These are phyloP conservation scores for Leistus spinibarbis DNA, from an alignment of 2,888 invertebrate species.

Conservation along the genomic window DNA sequence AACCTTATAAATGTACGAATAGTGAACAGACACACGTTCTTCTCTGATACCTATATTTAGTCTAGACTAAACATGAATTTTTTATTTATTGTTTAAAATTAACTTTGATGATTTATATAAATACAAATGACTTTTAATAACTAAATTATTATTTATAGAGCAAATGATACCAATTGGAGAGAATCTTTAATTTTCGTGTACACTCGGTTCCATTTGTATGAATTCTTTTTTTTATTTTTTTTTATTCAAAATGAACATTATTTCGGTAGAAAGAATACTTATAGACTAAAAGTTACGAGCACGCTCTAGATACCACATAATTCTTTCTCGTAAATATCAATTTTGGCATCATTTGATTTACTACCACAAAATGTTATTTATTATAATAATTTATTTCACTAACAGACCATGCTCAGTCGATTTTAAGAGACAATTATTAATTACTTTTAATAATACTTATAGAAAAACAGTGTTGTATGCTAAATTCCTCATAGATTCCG, in stretches of 20 bases:
- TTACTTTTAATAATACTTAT: not conserved
- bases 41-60: slow-evolving; percentile 19
- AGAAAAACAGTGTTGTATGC: not conserved
- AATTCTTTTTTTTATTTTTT: not conserved
- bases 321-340: slow-evolving; percentile 26
- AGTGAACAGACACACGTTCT: slow-evolving; percentile 33
- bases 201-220: not conserved
- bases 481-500: too few species aligned
- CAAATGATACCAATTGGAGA: slow-evolving; percentile 35
- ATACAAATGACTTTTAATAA: slow-evolving; percentile 35
- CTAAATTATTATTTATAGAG: slow-evolving; percentile 13
- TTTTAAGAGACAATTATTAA: not conserved
- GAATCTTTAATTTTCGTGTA: slow-evolving; percentile 2
- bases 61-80: slow-evolving; percentile 34
- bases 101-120: slow-evolving; percentile 34
- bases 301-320: not conserved
- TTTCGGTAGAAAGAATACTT: not conserved
- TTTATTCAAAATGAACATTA: not conserved
- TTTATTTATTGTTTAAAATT: slow-evolving; percentile 15
- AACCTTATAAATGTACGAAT: slow-evolving; percentile 6
- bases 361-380: slow-evolving; percentile 23
- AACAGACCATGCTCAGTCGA: slow-evolving; percentile 26
- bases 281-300: not conserved
- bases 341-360: slow-evolving; percentile 37
- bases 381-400: slow-evolving; percentile 32